Base-by-base conservation (phyloP, 1,140 invertebrate species). In the Drosophila punjabiensis region DNA sequence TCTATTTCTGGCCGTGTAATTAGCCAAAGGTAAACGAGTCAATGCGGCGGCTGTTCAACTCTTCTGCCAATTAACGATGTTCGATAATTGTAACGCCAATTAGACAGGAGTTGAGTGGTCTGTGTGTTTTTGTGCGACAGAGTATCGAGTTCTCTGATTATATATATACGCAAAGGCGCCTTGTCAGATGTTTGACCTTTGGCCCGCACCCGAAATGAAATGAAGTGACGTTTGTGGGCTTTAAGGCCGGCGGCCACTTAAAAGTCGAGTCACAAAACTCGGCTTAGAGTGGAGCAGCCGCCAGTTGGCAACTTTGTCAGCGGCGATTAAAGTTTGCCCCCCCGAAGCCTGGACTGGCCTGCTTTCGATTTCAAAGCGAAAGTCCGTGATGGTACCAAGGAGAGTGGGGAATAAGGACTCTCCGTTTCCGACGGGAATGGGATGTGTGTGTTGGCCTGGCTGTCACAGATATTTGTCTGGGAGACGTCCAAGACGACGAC, bases 171-270 rank as follows among this genome's bases (percentile, higher is more conserved):
- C 6, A 18, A 43, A 35, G 37, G 18, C 9, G 35, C 18, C 60
- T 53, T 28, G n/a, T 65, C 47, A 67, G 58, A 63, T 71, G 59
- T 60, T 67, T 84, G 71, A 84, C 81, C 76, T 84, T 84, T 84
- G 55, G 47, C 14, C 69, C 55, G 11, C 11, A 33, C 24, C 45
- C 64, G 35, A 58, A 24, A 24, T 39, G 35, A 58, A 24, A 24
- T 39, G 39, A 60, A 43, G 41, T 59, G 65, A 47, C 68, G 32
- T 66, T 56, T 61, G 35, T 53, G 58, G 55, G 47, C 67, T 33
- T 41, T 55, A 79, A 64, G 45, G 35, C 16, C 20, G 47, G 24
- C 28, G 47, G 32, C 69, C 69, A 74, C 68, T 74, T 74, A 74
- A 74, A 62, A 74, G 70, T 74, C 70, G 18, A 41, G 68, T 62